A percentile compares a stretch with the other conserved stretches of the same genome.
These are phyloP conservation scores for Anolis apletophallus DNA, from an alignment of 2,797 vertebrate genomes.

Conservation along the genomic window DNA sequence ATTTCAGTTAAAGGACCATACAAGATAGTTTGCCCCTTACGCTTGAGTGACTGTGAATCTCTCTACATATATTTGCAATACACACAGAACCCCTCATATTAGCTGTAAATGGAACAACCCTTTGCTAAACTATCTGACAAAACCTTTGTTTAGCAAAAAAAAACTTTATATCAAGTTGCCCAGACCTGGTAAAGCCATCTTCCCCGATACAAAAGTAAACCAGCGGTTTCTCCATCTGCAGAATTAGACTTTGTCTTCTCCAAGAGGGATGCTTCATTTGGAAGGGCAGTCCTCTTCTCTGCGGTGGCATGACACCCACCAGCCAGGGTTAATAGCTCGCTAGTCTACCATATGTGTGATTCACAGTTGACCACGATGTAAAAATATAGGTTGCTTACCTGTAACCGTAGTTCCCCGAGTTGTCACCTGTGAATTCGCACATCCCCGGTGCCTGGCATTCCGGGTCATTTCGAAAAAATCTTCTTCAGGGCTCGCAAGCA, in stretches of 20 bases:
- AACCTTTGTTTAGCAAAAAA: conserved; percentile 29
- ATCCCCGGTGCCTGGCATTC: too few relatives aligned
- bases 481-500: too few relatives aligned
- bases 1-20: conserved; percentile 14
- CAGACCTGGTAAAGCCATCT: conserved; percentile 57
- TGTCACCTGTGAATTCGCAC: too few relatives aligned
- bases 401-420: too few relatives aligned
- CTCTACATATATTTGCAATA: background rate
- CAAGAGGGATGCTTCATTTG: too few relatives aligned
- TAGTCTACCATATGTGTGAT: too few relatives aligned
- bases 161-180: conserved; percentile 52
- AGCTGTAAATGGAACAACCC: background rate
- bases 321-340: too few relatives aligned
- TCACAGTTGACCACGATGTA: too few relatives aligned
- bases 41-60: conserved; percentile 31
- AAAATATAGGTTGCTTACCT: too few relatives aligned
- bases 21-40: conserved; percentile 41
- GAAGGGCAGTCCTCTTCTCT: too few relatives aligned
- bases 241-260: background rate
- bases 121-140: conserved; percentile 44
- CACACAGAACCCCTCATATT: background rate
- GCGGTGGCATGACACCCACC: too few relatives aligned
- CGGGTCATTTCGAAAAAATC: too few relatives aligned
- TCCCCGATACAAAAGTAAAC: background rate
- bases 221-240: conserved; percentile 23